phyloP scores from a whole-genome alignment of 2,888 invertebrate genomes.

The Oscheius sp. region DNA sequence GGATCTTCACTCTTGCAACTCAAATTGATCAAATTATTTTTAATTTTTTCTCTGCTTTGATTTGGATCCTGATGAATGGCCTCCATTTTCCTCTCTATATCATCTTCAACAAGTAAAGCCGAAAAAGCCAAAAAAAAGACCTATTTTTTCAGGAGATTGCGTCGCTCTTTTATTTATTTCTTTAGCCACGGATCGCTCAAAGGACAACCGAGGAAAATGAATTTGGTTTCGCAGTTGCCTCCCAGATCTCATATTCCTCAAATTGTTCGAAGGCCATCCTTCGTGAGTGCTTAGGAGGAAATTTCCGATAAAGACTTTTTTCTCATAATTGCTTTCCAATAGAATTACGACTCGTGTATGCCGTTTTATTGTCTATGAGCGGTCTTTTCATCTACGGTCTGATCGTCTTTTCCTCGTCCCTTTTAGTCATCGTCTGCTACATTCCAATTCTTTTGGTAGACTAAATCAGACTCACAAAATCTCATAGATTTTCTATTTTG shows the following conservation, averaged over 20 bases:
- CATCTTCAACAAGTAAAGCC: slow-evolving; percentile 20
- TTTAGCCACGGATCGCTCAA: no score
- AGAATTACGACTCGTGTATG: no score
- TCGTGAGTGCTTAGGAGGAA: no score
- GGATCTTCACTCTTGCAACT: neutral
- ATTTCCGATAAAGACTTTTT: no score
- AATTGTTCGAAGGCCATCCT: no score
- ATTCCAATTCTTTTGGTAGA: slow-evolving; percentile 7
- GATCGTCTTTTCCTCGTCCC: neutral
- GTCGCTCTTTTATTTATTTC: slow-evolving; percentile 4
- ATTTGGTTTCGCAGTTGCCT: no score
- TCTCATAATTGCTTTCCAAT: no score
- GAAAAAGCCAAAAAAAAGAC: no score
- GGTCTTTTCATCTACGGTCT: slow-evolving; percentile 6
- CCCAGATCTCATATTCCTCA: no score
- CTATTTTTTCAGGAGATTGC: slow-evolving; percentile 2
- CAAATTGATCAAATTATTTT: neutral
- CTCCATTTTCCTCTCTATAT: slow-evolving; percentile 6
- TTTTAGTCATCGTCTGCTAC: neutral
- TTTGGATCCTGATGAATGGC: slow-evolving; percentile 28
- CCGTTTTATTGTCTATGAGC: no score
- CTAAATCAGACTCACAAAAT: no score
- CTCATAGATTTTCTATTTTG: slow-evolving; percentile 9
- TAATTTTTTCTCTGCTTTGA: slow-evolving; percentile 1
- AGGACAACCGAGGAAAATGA: no score